Percentiles rank a stretch among this genome's conserved stretches.
Evolutionary conservation across 2,797 vertebrate genomes (phyloP).

Genomic region (Phataginus tetradactyla): DNA sequence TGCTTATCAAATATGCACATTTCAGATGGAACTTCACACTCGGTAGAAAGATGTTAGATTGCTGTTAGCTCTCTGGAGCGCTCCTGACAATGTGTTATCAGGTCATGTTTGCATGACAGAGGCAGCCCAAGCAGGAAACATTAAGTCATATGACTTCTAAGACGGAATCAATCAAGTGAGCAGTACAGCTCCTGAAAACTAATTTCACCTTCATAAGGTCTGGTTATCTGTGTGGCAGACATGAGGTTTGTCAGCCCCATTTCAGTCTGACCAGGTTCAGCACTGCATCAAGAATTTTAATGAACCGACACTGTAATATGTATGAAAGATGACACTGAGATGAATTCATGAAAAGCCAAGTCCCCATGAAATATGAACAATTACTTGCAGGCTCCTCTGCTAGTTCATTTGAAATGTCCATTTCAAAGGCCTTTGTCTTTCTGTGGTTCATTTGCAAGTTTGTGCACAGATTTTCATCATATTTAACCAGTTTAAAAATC

Average conservation of each 20-base stretch:
- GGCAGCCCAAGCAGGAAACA: constrained; percentile 90
- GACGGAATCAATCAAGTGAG: constrained; percentile 94
- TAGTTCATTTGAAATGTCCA: constrained; percentile 79
- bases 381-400: constrained; percentile 75
- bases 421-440: constrained; percentile 82
- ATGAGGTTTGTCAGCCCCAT: constrained; percentile 85
- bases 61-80: constrained; percentile 87
- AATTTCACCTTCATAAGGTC: constrained; percentile 95
- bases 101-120: constrained; percentile 94
- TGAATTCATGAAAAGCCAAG: constrained; percentile 84
- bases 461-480: constrained; percentile 76
- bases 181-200: constrained; percentile 91
- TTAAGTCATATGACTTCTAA: constrained; percentile 94
- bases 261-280: constrained; percentile 86
- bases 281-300: constrained; percentile 86
- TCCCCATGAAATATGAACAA: constrained; percentile 85
- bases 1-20: constrained; percentile 90
- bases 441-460: constrained; percentile 80
- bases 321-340: constrained; percentile 86
- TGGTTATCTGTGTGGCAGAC: constrained; percentile 92
- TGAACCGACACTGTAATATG: constrained; percentile 84
- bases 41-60: constrained; percentile 90
- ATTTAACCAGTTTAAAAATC: constrained; percentile 77
- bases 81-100: constrained; percentile 92
- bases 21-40: constrained; percentile 88